Conservation (phyloP, 1,140 invertebrate species). For the Muscidifurax raptorellus region DNA sequence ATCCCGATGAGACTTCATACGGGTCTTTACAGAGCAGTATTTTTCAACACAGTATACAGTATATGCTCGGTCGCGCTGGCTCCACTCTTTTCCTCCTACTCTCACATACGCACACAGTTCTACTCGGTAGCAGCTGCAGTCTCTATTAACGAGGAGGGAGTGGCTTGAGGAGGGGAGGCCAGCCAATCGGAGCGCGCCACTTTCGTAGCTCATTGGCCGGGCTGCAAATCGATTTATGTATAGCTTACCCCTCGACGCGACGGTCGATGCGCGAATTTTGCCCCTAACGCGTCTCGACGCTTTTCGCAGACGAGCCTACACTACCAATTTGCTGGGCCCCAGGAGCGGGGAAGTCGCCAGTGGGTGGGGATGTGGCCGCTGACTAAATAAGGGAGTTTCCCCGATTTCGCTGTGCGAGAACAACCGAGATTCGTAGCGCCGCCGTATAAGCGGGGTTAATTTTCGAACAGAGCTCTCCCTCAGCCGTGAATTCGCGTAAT, state of each 20-base stretch:
- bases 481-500: constrained; percentile 57
- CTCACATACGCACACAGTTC: neutral
- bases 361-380: neutral
- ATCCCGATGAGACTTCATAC: neutral
- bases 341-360: constrained; percentile 52
- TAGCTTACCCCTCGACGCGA: constrained; percentile 64
- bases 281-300: constrained; percentile 61
- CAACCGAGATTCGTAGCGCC: constrained; percentile 18
- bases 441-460: constrained; percentile 48
- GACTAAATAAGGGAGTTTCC: constrained; percentile 32
- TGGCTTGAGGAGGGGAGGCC: constrained; percentile 59
- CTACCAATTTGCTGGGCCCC: constrained; percentile 67
- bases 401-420: constrained; percentile 8
- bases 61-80: neutral
- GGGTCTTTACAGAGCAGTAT: neutral
- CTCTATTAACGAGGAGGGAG: constrained; percentile 70
- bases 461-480: constrained; percentile 52
- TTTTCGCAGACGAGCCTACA: constrained; percentile 60
- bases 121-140: constrained; percentile 33
- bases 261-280: constrained; percentile 57
- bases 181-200: constrained; percentile 70
- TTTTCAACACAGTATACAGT: neutral
- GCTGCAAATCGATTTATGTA: constrained; percentile 72
- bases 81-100: neutral
- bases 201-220: constrained; percentile 71